phyloP scores from a whole-genome alignment of 1,140 invertebrate species.

The Pemphigus obesinymphae region DNA sequence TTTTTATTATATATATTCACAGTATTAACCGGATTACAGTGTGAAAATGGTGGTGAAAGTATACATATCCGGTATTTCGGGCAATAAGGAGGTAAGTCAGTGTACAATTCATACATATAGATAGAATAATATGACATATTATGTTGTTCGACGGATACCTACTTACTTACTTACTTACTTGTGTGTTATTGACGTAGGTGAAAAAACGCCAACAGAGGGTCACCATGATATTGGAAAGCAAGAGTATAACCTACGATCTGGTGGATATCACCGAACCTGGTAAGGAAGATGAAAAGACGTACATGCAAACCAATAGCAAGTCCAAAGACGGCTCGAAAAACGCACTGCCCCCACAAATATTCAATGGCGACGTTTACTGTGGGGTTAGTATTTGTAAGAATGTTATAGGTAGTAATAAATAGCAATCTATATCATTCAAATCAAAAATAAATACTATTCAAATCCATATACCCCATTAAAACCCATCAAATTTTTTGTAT shows the following conservation, averaged over 20 bases:
- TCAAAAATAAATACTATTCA: too few relatives aligned
- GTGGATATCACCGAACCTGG: slow-evolving; percentile 91
- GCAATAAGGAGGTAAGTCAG: slow-evolving; percentile 78
- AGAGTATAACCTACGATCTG: slow-evolving; percentile 77
- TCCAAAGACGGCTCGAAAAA: slow-evolving; percentile 62
- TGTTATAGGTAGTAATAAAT: too few relatives aligned
- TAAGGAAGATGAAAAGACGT: slow-evolving; percentile 80
- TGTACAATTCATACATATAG: not conserved
- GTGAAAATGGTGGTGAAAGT: slow-evolving; percentile 81
- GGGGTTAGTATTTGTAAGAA: slow-evolving; percentile 65
- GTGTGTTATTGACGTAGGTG: slow-evolving; percentile 59
- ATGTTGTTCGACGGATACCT: not conserved
- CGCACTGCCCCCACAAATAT: slow-evolving; percentile 87
- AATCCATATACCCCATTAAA: too few relatives aligned
- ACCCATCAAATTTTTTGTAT: too few relatives aligned
- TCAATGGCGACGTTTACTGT: slow-evolving; percentile 87
- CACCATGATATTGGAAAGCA: slow-evolving; percentile 84
- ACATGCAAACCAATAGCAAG: slow-evolving; percentile 85
- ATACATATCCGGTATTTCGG: slow-evolving; percentile 82
- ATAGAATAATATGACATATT: too few relatives aligned
- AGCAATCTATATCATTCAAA: too few relatives aligned
- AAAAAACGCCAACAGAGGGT: slow-evolving; percentile 90
- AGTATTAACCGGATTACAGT: not conserved
- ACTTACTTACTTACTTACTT: slow-evolving; percentile 40
- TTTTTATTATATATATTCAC: not conserved